A percentile compares a stretch with the other conserved stretches of the same genome.
phyloP scores from a whole-genome alignment of 2,888 invertebrate species.

The Dilophus febrilis region DNA sequence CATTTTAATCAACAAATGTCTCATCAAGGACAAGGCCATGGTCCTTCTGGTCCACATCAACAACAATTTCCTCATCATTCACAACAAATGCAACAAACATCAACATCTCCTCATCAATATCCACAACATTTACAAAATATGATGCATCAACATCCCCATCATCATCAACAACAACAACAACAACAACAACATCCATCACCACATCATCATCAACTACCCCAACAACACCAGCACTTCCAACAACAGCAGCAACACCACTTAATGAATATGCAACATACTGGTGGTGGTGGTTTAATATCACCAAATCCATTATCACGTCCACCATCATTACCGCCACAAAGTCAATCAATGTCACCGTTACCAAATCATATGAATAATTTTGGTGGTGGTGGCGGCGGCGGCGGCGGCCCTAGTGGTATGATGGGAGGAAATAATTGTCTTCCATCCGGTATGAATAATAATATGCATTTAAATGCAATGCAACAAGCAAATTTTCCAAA shows the following conservation, averaged over 20 bases:
- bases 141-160: slow-evolving; percentile 20
- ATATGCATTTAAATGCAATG: background rate
- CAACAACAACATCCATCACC: slow-evolving; percentile 20
- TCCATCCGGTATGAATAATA: slow-evolving; percentile 1
- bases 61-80: too few species aligned
- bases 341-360: slow-evolving; percentile 1
- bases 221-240: slow-evolving; percentile 21
- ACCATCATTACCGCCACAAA: slow-evolving; percentile 8
- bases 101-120: slow-evolving; percentile 16
- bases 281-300: slow-evolving; percentile 14
- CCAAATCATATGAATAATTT: background rate
- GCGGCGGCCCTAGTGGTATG: slow-evolving; percentile 1
- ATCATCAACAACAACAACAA: slow-evolving; percentile 26
- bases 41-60: too few species aligned
- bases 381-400: background rate
- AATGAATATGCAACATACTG: slow-evolving; percentile 24
- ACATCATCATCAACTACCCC: slow-evolving; percentile 18
- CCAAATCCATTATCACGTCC: slow-evolving; percentile 1
- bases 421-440: background rate
- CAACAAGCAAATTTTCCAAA: background rate
- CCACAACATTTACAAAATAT: slow-evolving; percentile 19
- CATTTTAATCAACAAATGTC: too few species aligned
- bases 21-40: too few species aligned
- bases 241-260: slow-evolving; percentile 15
- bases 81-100: too few species aligned